Conservation (phyloP, 2,888 invertebrate species). For the Athripsodes cinereus region DNA sequence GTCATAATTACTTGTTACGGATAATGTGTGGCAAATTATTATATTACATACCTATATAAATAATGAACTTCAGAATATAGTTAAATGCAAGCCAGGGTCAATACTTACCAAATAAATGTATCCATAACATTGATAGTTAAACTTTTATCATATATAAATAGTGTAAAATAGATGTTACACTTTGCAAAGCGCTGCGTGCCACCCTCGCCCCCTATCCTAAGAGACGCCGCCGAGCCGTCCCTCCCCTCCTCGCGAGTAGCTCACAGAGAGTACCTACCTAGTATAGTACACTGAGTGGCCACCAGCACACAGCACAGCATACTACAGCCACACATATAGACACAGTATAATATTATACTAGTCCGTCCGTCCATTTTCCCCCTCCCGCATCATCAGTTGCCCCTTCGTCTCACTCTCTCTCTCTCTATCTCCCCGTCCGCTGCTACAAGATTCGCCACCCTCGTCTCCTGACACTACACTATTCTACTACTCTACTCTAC, state of each 20-base stretch:
- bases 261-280: background rate
- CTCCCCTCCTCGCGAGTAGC: constrained; percentile 9
- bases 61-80: too few species aligned
- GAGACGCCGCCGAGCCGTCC: constrained; percentile 15
- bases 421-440: too few species aligned
- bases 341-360: too few species aligned
- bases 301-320: background rate
- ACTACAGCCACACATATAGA: too few species aligned
- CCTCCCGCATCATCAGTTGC: constrained; percentile 5
- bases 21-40: too few species aligned
- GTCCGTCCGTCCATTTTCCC: constrained; percentile 4
- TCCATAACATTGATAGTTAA: too few species aligned
- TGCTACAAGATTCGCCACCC: background rate
- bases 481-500: background rate
- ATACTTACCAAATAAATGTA: too few species aligned
- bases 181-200: background rate
- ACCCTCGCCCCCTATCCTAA: constrained; percentile 1
- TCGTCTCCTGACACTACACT: background rate
- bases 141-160: too few species aligned
- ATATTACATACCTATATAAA: too few species aligned
- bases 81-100: too few species aligned
- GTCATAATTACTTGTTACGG: too few species aligned
- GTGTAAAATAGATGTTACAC: too few species aligned
- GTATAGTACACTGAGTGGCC: constrained; percentile 10
- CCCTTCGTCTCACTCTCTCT: background rate